Evolutionary conservation across 1,140 invertebrate genomes (phyloP).

Genomic region (Piezodorus guildinii): DNA sequence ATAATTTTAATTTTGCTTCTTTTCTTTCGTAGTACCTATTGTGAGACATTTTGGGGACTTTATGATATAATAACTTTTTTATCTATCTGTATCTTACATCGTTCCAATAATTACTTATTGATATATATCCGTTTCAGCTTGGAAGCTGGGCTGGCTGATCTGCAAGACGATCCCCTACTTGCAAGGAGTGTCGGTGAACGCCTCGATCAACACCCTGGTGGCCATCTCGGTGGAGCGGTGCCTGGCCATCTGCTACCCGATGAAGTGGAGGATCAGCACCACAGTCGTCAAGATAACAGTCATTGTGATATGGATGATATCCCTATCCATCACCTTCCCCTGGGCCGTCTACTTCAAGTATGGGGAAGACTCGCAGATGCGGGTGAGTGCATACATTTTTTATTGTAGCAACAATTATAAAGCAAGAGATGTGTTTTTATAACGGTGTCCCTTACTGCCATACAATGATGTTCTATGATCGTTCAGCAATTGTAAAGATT

Average conservation of each 20-base stretch:
- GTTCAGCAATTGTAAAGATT: too few relatives aligned
- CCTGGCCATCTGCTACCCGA: slow-evolving; percentile 45
- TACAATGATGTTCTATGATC: too few relatives aligned
- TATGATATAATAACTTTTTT: too few relatives aligned
- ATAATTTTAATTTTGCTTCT: too few relatives aligned
- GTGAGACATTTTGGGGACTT: too few relatives aligned
- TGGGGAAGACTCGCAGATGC: slow-evolving; percentile 18
- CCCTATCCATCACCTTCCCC: slow-evolving; percentile 42
- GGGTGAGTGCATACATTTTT: slow-evolving; percentile 27
- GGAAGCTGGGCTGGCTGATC: slow-evolving; percentile 45
- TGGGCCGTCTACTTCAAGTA: slow-evolving; percentile 46
- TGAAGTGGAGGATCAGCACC: slow-evolving; percentile 42
- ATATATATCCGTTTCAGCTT: slow-evolving; percentile 38
- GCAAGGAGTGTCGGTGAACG: slow-evolving; percentile 50
- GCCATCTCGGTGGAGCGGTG: slow-evolving; percentile 49
- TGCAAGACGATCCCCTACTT: slow-evolving; percentile 50
- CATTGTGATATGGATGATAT: slow-evolving; percentile 42
- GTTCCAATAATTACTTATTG: too few relatives aligned
- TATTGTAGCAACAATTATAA: background rate
- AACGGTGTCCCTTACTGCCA: too few relatives aligned
- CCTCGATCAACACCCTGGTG: slow-evolving; percentile 49
- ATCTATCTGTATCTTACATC: too few relatives aligned
- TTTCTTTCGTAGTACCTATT: too few relatives aligned
- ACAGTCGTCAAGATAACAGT: slow-evolving; percentile 37
- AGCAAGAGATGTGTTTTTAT: too few relatives aligned